These are phyloP conservation scores for Creontiades dilutus DNA, from an alignment of 2,888 invertebrate species.

Conservation along the genomic window DNA sequence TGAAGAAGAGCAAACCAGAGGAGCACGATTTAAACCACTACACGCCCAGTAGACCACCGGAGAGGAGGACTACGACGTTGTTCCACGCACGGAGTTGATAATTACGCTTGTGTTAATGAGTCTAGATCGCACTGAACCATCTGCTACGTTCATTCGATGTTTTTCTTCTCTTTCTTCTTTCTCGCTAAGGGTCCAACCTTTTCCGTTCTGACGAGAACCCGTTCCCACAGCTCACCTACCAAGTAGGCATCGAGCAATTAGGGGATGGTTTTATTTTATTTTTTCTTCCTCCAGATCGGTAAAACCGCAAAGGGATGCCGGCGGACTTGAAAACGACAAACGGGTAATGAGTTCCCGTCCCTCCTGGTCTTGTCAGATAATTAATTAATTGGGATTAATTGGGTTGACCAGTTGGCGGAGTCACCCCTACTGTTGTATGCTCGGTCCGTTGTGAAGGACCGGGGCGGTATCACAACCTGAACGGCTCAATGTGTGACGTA, in stretches of 20 bases:
- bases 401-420: slow-evolving; percentile 50
- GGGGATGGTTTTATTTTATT: neutral
- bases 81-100: neutral
- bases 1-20: no score
- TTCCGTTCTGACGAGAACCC: neutral
- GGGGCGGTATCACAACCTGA: neutral
- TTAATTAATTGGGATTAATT: slow-evolving; percentile 71
- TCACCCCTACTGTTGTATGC: neutral
- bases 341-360: slow-evolving; percentile 38
- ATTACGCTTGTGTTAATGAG: neutral
- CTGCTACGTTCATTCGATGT: slow-evolving; percentile 17
- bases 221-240: slow-evolving; percentile 15
- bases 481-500: neutral
- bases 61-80: no score
- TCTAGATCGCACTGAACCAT: neutral
- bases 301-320: slow-evolving; percentile 31
- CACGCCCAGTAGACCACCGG: no score
- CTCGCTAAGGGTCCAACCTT: neutral
- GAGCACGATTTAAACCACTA: no score
- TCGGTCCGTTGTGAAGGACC: neutral
- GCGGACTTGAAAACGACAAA: slow-evolving; percentile 9
- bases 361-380: slow-evolving; percentile 57
- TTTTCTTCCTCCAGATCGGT: neutral
- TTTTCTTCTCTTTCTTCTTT: neutral
- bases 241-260: neutral